Base-by-base conservation (phyloP, 2,797 vertebrate species). In the Acanthis flammea region DNA sequence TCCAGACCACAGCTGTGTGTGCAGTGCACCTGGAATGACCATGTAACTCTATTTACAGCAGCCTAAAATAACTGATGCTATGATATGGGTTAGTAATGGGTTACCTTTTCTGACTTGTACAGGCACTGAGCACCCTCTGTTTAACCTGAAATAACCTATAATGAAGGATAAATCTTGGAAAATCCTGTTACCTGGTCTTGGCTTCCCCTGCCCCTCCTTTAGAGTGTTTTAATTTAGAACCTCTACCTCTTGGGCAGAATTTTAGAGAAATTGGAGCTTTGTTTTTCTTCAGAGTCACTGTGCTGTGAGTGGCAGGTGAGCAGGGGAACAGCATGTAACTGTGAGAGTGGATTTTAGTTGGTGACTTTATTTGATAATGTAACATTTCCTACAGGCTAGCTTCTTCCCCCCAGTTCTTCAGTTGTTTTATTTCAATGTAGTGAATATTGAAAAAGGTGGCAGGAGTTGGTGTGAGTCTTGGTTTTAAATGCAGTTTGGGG, bases 111-210 rank as follows among this genome's bases (percentile, higher is more conserved):
- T 75, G 74, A 54, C 58, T 94, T 84, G 8, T 57, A 0, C 23
- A 44, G 63, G 55, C 63, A 57, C 37, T 31, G 39, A 87, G 27
- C 53, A 77, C 33, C 61, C 39, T 78, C 30, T 68, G 1, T 78
- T 74, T 83, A 50, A 75, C 87, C 87, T 90, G 78, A 58, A 74
- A 74, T 92, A 86, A 82, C 85, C 84, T 77, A 12, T 35, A 92
- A 71, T 74, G 75, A 80, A 83, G 63, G 72, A 80, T 63, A 83
- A 92, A 85, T 54, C 65, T 42, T 90, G 25, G 87, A 86, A 90
- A 95, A 94, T 92, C 92, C 78, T 50, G 57, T 86, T 92, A 91
- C 89, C 72, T 90, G 78, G 74, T 71, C 65, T 80, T 83, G 89
- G 30, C 68, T 87, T 82, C 35, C 18, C 35, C n/a, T 0, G 0